Percentiles rank a stretch among this genome's conserved stretches.
Conservation (phyloP, 2,113 vertebrate species). For the Caretta caretta region DNA sequence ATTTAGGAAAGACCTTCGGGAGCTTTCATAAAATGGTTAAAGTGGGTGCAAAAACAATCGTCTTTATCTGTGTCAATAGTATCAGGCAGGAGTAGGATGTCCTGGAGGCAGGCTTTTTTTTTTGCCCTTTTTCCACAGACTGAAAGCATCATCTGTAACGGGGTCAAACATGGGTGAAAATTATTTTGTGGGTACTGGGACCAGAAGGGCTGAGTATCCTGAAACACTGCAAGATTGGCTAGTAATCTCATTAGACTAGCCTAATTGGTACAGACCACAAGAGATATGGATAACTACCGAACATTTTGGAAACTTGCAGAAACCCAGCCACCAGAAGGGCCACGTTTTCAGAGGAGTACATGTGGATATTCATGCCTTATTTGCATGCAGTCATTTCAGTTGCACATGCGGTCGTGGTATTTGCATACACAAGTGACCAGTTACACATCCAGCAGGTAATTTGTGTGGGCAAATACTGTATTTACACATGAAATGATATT, state of each 20-base stretch:
- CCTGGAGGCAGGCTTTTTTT: not conserved
- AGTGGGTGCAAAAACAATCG: not conserved
- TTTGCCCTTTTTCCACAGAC: not conserved
- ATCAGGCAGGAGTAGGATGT: not conserved
- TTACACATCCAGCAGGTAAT: not conserved
- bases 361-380: not conserved
- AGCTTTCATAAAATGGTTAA: conserved; percentile 47
- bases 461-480: not conserved
- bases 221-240: not conserved
- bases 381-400: not conserved
- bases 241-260: not conserved
- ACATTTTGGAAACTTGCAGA: not conserved
- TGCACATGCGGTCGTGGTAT: not conserved
- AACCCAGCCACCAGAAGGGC: too few relatives aligned
- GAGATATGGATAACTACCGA: not conserved
- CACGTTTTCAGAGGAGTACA: not conserved
- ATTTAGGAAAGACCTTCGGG: conserved; percentile 31
- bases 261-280: not conserved
- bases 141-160: not conserved
- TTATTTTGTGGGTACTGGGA: not conserved
- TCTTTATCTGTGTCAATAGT: not conserved
- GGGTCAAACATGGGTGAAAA: not conserved
- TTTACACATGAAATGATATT: not conserved
- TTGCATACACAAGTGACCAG: not conserved
- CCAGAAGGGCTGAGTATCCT: not conserved